phyloP scores from a whole-genome alignment of 2,797 vertebrate species.

The Gallinago solitaria region DNA sequence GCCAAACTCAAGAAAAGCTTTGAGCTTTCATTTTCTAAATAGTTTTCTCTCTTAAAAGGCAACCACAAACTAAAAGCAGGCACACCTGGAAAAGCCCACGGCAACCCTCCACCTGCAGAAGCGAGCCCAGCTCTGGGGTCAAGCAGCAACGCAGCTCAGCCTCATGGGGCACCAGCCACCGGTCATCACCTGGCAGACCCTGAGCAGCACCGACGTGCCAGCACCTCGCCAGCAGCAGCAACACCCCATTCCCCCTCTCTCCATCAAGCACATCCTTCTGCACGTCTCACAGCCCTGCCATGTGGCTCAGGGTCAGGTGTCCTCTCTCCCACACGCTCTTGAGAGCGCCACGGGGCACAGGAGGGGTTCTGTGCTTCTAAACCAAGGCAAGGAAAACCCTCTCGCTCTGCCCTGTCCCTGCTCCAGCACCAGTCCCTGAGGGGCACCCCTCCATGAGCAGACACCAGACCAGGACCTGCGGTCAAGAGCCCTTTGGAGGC shows the following conservation, averaged over 20 bases:
- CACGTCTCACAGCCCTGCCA: rapidly evolving
- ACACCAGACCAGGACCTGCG: not conserved
- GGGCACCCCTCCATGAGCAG: not conserved
- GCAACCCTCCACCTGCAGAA: not conserved
- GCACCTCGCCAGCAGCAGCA: rapidly evolving
- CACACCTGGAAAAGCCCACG: not conserved
- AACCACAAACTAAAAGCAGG: not conserved
- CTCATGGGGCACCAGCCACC: rapidly evolving
- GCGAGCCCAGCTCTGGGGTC: rapidly evolving
- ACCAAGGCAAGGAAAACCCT: rapidly evolving
- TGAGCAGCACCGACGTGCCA: rapidly evolving
- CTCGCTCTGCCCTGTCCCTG: not conserved
- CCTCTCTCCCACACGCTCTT: rapidly evolving
- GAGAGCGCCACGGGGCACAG: rapidly evolving
- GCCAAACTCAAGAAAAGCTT: not conserved
- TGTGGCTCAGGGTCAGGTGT: not conserved
- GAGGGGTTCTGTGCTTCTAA: rapidly evolving
- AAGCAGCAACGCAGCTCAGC: rapidly evolving
- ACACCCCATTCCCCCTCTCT: rapidly evolving
- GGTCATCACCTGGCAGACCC: not conserved
- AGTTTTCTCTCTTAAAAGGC: not conserved
- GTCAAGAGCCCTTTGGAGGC: not conserved
- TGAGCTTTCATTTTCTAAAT: rapidly evolving
- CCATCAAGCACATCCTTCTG: rapidly evolving
- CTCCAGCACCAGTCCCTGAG: not conserved